Percentiles rank a stretch among this genome's conserved stretches.
These are phyloP conservation scores for Lasiurus cinereus DNA, from an alignment of 2,113 vertebrate genomes.

Conservation along the genomic window DNA sequence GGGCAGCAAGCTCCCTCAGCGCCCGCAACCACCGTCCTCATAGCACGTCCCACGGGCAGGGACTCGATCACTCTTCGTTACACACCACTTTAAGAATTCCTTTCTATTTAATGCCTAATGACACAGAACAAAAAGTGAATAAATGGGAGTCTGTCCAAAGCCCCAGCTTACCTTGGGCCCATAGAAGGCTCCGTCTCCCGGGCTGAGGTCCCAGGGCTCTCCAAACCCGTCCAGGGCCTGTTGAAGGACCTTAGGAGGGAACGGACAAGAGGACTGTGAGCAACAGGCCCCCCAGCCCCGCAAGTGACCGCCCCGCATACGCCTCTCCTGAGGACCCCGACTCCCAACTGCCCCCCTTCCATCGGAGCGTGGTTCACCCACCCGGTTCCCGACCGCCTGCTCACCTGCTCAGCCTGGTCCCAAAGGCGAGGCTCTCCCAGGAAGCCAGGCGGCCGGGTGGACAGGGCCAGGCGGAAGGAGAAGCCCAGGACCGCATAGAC, in stretches of 20 bases:
- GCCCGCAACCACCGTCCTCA: not conserved
- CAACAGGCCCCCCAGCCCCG: not conserved
- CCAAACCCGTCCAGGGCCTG: slow-evolving; percentile 91
- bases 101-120: not conserved
- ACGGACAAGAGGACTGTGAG: not conserved
- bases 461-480: slow-evolving; percentile 92
- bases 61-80: not conserved
- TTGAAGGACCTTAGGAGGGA: slow-evolving; percentile 89
- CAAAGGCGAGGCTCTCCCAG: slow-evolving; percentile 92
- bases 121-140: slow-evolving; percentile 4
- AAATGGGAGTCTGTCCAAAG: not conserved
- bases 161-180: slow-evolving; percentile 93
- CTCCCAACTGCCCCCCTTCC: not conserved
- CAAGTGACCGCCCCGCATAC: not conserved
- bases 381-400: not conserved
- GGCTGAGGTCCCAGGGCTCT: slow-evolving; percentile 92
- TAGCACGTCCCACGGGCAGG: not conserved
- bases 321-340: not conserved
- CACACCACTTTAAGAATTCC: not conserved
- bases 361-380: not conserved
- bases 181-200: slow-evolving; percentile 95
- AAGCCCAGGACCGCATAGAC: slow-evolving; percentile 95
- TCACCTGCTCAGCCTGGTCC: slow-evolving; percentile 94
- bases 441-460: slow-evolving; percentile 91
- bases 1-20: not conserved